phyloP scores from a whole-genome alignment of 92 coral and sea anemone species.

The Zoanthus sansibaricus region DNA sequence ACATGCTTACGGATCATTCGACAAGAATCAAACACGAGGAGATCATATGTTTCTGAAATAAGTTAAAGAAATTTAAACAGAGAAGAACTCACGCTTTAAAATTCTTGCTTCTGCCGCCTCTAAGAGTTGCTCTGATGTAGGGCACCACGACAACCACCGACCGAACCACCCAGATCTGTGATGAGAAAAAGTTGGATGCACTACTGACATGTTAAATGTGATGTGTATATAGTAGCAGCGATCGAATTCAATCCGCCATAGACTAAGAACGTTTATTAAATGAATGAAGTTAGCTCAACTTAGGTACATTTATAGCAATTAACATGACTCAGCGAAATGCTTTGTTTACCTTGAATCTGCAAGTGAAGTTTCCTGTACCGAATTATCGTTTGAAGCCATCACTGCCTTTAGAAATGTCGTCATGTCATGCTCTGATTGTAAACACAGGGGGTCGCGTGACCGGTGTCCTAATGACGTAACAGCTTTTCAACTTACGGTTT shows the following conservation, averaged over 20 bases:
- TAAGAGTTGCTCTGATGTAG: slow-evolving; percentile 86
- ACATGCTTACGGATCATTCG: too few species aligned
- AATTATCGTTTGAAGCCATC: slow-evolving; percentile 29
- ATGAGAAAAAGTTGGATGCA: slow-evolving; percentile 10
- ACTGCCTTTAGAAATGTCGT: neutral
- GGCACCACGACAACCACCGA: slow-evolving; percentile 90
- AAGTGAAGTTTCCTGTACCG: slow-evolving; percentile 4
- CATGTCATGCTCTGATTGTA: neutral
- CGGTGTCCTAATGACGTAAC: neutral
- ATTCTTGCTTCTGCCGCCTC: slow-evolving; percentile 88
- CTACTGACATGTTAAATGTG: neutral
- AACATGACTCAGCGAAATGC: slow-evolving; percentile 31
- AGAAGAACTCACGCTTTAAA: slow-evolving; percentile 75
- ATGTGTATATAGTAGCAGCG: neutral
- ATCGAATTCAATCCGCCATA: neutral
- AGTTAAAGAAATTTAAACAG: too few species aligned
- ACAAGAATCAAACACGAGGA: too few species aligned
- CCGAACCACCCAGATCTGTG: slow-evolving; percentile 56
- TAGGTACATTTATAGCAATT: neutral
- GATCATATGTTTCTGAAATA: too few species aligned
- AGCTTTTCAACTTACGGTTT: too few species aligned
- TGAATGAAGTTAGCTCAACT: neutral
- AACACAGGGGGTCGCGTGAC: neutral
- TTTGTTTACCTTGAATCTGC: slow-evolving; percentile 34
- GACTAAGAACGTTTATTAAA: neutral